phyloP scores from a whole-genome alignment of 1,140 invertebrate species.

The Neoseiulus cucumeris region DNA sequence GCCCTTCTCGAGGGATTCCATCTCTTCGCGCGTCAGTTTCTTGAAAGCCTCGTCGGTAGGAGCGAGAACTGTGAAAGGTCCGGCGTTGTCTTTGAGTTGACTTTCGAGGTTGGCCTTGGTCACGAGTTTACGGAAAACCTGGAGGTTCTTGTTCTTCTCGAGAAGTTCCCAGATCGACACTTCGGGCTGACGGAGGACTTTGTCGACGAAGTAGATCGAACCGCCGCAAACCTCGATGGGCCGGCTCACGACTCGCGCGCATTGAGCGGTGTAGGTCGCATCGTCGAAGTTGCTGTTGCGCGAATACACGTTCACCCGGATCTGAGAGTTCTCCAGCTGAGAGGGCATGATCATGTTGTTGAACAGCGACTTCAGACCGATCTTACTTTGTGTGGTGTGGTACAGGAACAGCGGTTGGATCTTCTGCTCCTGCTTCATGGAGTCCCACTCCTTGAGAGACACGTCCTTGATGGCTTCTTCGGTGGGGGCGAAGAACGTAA shows the following conservation, averaged over 20 bases:
- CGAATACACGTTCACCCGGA: conserved; percentile 18
- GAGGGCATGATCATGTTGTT: conserved; percentile 32
- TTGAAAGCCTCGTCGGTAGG: conserved; percentile 30
- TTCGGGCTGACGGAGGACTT: conserved; percentile 29
- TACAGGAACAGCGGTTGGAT: conserved; percentile 36
- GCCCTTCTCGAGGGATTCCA: conserved; percentile 28
- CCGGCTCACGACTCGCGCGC: conserved; percentile 35
- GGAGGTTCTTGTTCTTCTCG: conserved; percentile 28
- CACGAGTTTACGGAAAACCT: conserved; percentile 28
- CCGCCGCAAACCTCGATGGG: conserved; percentile 41
- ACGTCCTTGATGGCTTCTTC: conserved; percentile 29
- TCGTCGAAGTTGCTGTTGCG: conserved; percentile 24
- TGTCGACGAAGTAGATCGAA: conserved; percentile 37
- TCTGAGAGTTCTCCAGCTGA: conserved; percentile 23
- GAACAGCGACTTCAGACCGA: conserved; percentile 32
- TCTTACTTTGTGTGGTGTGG: conserved; percentile 34
- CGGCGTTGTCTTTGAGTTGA: conserved; percentile 25
- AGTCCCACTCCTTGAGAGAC: conserved; percentile 15
- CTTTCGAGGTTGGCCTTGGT: conserved; percentile 29
- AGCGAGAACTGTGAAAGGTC: conserved; percentile 30
- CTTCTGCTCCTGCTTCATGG: conserved; percentile 25
- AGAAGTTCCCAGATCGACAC: conserved; percentile 30
- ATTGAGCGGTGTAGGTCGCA: conserved; percentile 33
- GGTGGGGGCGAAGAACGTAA: conserved; percentile 36
- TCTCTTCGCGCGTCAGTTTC: conserved; percentile 25